Conservation (phyloP, 2,888 invertebrate genomes). For the Drosophila antonietae region DNA sequence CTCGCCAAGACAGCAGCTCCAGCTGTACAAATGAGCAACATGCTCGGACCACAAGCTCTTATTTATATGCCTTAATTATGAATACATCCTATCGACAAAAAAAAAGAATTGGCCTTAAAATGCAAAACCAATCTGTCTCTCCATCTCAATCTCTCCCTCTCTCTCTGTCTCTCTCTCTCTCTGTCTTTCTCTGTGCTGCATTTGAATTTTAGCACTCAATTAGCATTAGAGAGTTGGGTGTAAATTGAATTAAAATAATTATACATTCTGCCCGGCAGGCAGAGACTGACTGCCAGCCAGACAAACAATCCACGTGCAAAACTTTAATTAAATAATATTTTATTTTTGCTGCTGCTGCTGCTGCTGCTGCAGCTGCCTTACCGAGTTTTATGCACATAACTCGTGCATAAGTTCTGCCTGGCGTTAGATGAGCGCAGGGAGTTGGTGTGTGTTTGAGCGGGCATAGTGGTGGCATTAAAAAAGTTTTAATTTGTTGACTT, state of each 20-base stretch:
- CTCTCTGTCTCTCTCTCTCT: background rate
- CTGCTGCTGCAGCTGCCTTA: conserved; percentile 27
- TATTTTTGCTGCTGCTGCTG: conserved; percentile 46
- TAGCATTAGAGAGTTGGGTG: conserved; percentile 44
- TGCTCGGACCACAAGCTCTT: conserved; percentile 60
- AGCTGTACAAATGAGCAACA: conserved; percentile 68
- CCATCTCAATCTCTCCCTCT: background rate
- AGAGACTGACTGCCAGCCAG: conserved; percentile 24
- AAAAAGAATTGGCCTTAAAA: conserved; percentile 31
- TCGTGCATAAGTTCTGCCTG: conserved; percentile 69
- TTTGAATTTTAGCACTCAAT: conserved; percentile 33
- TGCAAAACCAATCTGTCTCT: conserved; percentile 30
- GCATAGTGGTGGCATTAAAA: conserved; percentile 44
- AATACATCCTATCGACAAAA: conserved; percentile 29
- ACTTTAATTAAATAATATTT: conserved; percentile 79
- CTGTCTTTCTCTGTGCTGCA: background rate
- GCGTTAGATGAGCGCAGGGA: conserved; percentile 38
- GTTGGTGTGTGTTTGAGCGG: conserved; percentile 4
- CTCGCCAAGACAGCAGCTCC: conserved; percentile 3
- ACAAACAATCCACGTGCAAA: conserved; percentile 69
- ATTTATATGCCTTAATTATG: conserved; percentile 69
- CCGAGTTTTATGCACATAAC: conserved; percentile 72
- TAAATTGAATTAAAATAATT: conserved; percentile 77
- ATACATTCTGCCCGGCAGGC: conserved; percentile 38
- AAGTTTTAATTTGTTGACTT: conserved; percentile 81